Base-by-base conservation (phyloP, 2,888 invertebrate species). In the Megastigmus dorsalis region DNA sequence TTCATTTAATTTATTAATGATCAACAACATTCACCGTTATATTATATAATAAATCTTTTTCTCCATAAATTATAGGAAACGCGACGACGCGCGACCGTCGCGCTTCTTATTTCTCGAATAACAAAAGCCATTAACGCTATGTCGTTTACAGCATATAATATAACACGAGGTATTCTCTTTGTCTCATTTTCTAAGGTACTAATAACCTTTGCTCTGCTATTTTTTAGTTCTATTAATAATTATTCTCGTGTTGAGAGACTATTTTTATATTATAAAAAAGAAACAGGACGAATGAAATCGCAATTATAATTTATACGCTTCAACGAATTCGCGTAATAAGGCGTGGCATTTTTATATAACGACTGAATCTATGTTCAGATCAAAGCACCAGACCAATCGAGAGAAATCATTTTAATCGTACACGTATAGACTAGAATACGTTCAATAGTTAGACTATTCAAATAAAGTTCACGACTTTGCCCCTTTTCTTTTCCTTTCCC, bases 71-170 rank as follows among this genome's bases (percentile, higher is more conserved):
- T 57, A 57, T 36, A 38, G 38, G 41, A 57, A 30, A 55, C n/a
- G 48, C 38, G 43, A n/a, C 13, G 15, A 45, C 41, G 20, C 43
- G 59, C n/a, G 3, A 41, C 41, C n/a, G 10, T 38, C 28, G 36
- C 50, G 50, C 30, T 36, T 70, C 13, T 23, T 62, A 26, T 15
- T 52, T 43, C 23, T 41, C 15, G 45, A 66, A 50, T 70, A 70
- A 76, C 69, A 72, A 73, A 77, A 76, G 55, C 65, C 30, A 70
- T 72, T 67, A 65, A 59, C 62, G 63, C 43, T 50, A 76, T 66
- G 23, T 63, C 55, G 30, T 70, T 75, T 73, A 66, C 54, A 70
- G 48, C 57, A 66, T 71, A 36, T 48, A 38, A 63, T 71, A 43
- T 62, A 45, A 68, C 38, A 71, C 30, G 66, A 68, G 65, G 33